Evolutionary conservation across 2,113 vertebrate genomes (phyloP).

Genomic region (Xenopus laevis): DNA sequence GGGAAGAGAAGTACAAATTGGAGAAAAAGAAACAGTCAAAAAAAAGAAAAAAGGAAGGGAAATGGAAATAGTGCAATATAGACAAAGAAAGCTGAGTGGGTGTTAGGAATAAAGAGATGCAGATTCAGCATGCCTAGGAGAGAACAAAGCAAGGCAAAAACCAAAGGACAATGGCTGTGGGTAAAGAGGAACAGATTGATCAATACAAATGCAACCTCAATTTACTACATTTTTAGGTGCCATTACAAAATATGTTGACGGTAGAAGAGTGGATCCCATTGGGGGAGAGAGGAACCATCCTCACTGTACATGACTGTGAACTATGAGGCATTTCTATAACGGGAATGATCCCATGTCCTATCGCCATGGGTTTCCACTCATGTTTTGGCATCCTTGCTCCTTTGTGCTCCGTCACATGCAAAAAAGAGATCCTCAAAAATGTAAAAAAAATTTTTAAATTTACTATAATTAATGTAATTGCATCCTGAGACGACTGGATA

Average conservation of each 20-base stretch:
- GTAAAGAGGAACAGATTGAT: neutral
- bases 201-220: neutral
- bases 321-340: too few species aligned
- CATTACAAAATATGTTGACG: too few species aligned
- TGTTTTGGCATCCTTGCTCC: neutral
- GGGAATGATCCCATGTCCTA: too few species aligned
- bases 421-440: constrained; percentile 21
- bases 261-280: too few species aligned
- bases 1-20: constrained; percentile 24
- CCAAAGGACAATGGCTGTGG: neutral
- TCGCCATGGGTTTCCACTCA: too few species aligned
- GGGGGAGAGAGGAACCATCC: too few species aligned
- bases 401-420: constrained; percentile 2
- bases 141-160: constrained; percentile 7
- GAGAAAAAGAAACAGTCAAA: constrained; percentile 7
- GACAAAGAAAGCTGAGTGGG: constrained; percentile 31
- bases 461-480: constrained; percentile 34
- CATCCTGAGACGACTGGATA: constrained; percentile 30
- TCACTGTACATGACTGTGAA: too few species aligned
- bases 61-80: neutral
- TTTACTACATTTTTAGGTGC: neutral
- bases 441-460: too few species aligned
- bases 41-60: neutral
- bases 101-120: constrained; percentile 20
- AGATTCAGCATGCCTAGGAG: neutral